Conservation (phyloP, 2,888 invertebrate genomes). For the Aethes cnicana region DNA sequence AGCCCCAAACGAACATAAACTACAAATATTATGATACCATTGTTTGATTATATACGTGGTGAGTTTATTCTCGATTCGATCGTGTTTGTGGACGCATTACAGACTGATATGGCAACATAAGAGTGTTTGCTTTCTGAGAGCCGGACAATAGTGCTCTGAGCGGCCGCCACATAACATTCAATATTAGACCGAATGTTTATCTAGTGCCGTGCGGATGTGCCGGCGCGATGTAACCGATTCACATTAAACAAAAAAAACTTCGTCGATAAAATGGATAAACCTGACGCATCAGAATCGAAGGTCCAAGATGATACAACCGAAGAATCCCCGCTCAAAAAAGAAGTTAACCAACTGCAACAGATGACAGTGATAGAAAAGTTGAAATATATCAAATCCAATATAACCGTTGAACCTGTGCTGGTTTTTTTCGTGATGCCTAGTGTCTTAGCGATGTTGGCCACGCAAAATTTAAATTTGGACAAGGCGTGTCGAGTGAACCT, state of each 20-base stretch:
- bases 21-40: slow-evolving; percentile 29
- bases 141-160: slow-evolving; percentile 59
- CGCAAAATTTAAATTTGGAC: slow-evolving; percentile 91
- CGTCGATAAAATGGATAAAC: slow-evolving; percentile 47
- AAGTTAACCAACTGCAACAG: slow-evolving; percentile 51
- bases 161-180: slow-evolving; percentile 44
- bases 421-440: slow-evolving; percentile 86
- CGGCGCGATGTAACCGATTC: slow-evolving; percentile 3
- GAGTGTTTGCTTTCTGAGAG: slow-evolving; percentile 64
- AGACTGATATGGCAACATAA: slow-evolving; percentile 69
- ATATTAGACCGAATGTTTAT: slow-evolving; percentile 52
- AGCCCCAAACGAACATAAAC: slow-evolving; percentile 9
- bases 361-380: slow-evolving; percentile 71
- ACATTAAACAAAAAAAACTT: background rate
- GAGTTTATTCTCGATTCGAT: slow-evolving; percentile 62
- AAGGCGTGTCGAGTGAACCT: slow-evolving; percentile 93
- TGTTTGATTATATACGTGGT: slow-evolving; percentile 53
- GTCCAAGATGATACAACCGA: slow-evolving; percentile 46
- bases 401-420: slow-evolving; percentile 86
- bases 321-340: slow-evolving; percentile 57
- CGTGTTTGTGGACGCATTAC: slow-evolving; percentile 65
- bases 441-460: slow-evolving; percentile 86
- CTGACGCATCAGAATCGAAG: slow-evolving; percentile 43
- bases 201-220: slow-evolving; percentile 36
- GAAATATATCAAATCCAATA: slow-evolving; percentile 75